Evolutionary conservation across 1,140 invertebrate species (phyloP), one percentile per base, ranked within the genome.

Genomic region (Drosophila tropicalis): DNA sequence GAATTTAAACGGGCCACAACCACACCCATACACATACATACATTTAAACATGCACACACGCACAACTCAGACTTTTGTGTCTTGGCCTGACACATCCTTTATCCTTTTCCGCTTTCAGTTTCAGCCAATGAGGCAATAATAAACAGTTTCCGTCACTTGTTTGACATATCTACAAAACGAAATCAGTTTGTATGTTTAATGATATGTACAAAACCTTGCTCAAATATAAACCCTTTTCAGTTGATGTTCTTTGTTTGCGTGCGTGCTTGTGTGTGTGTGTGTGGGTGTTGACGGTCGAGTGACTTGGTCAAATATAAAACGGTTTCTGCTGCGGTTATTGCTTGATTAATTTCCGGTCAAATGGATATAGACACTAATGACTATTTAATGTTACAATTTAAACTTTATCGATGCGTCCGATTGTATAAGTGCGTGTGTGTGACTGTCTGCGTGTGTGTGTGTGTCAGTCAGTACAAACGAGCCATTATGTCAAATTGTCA

Each of bases 311-410:
- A 89, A 89, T 89, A 87, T 80, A 83, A 87, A 83, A 79, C 68
- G 56, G 73, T 76, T 62, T 39, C 41, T 41, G 61, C 67, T 80
- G 84, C 71, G 84, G 84, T 89, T 90, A 90, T 89, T 84, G 84
- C 85, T 89, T 89, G 85, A 89, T 89, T 89, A 89, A 87, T 87
- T 89, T 87, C 80, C 84, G 84, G 84, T 87, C 84, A 87, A 87
- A 87, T 80, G 80, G 64, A 73, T 55, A 72, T 66, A 72, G 80
- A 90, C 84, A 89, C 84, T 90, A 89, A 89, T 89, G 84, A 89
- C 84, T 89, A 89, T 89, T 89, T 89, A 89, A 89, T 89, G 84
- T 76, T 72, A 89, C 84, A 89, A 89, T 89, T 89, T 89, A 84
- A 84, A 89, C 80, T 84, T 79, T 89, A 89, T 89, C 89, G 83